Evolutionary conservation across 2,888 invertebrate genomes (phyloP), one percentile per base, ranked within the genome.

Genomic region (Drosophila macrospina): DNA sequence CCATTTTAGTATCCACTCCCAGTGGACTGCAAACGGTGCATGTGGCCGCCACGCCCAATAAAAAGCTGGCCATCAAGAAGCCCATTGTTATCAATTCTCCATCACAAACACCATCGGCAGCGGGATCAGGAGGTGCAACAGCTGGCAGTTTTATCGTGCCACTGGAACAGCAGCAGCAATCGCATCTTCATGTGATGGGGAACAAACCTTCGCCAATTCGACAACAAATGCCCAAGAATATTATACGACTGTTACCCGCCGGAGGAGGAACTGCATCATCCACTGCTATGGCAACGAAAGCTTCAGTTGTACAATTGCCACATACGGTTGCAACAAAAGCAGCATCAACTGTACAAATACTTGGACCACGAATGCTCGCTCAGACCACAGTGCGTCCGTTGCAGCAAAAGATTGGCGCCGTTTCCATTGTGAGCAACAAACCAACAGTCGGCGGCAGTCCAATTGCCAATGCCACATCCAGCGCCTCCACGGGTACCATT

Each of bases 21-120:
- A 86, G 81, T 28, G 92, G 91, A 20, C 67, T 92, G 5, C 92
- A 92, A 77, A 91, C 92, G 1, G 91, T 92, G 1, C 92, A 92
- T 69, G 90, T 92, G 13, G 90, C 92, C 4, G 78, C 89, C 24
- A 89, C 78, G 15, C 70, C 80, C 20, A 61, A 82, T 34, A 90
- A 90, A 28, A 88, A 89, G 63, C 68, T 90, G 41, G 81, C 89
- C 4, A 80, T 91, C 7, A 91, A 89, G 47, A 91, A 91, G 57
- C 87, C 91, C 3, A 86, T 91, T 15, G 79, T 91, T n/a, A 89
- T 91, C 5, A 68, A 63, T 36, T 42, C 55, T 5, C 11, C 74
- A 11, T 26, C 72, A 63, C 71, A 74, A 11, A 7, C 45, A n/a
- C n/a, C 42, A 2, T 16, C 16, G 1, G 39, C 39, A 37, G 10